Percentiles rank a stretch among this genome's conserved stretches.
Evolutionary conservation across 2,797 vertebrate genomes (phyloP).

Genomic region (Rhinichthys osculus): DNA sequence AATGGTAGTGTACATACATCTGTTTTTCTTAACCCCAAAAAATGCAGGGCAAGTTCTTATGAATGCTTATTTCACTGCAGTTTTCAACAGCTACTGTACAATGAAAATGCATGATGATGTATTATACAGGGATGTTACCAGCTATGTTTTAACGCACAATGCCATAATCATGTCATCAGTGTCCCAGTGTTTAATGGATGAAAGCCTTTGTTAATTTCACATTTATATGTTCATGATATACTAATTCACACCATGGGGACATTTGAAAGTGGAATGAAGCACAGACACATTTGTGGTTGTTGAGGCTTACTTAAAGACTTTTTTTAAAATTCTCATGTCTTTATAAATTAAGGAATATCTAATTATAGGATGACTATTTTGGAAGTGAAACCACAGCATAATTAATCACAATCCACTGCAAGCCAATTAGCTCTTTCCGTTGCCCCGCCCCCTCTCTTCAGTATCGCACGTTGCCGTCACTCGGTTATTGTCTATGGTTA

Average conservation of each 20-base stretch:
- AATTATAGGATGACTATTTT: constrained; percentile 50
- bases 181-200: background rate
- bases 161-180: background rate
- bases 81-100: background rate
- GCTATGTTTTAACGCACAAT: background rate
- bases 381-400: constrained; percentile 49
- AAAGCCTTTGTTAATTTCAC: constrained; percentile 16
- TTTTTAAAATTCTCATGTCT: constrained; percentile 25
- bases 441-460: constrained; percentile 1
- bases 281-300: constrained; percentile 33
- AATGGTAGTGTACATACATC: background rate
- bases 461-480: constrained; percentile 8
- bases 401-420: constrained; percentile 45
- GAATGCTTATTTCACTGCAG: background rate
- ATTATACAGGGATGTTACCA: background rate
- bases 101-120: background rate
- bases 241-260: background rate
- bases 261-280: constrained; percentile 6
- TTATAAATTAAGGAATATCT: constrained; percentile 47
- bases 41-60: too few species aligned
- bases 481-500: constrained; percentile 48
- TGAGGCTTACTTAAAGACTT: constrained; percentile 21
- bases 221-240: background rate
- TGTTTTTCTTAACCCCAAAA: background rate
- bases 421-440: constrained; percentile 50